Conservation (phyloP, 2,888 invertebrate genomes). For the Ennomos erosarius region DNA sequence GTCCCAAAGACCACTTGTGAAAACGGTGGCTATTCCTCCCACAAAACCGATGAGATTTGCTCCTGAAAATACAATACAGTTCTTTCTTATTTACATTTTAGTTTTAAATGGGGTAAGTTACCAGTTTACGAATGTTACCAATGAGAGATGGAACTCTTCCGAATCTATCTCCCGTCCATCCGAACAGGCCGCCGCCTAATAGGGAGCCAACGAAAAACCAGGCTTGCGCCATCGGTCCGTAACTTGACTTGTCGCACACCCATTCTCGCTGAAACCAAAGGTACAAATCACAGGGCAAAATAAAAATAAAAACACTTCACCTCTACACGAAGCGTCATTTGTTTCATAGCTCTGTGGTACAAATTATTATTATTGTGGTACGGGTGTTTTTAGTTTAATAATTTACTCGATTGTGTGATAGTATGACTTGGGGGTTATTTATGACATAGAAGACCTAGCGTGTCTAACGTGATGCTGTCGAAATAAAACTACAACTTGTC, state of each 20-base stretch:
- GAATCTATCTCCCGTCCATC: slow-evolving; percentile 58
- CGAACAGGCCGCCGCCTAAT: slow-evolving; percentile 56
- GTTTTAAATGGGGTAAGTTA: background rate
- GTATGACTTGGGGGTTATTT: too few relatives aligned
- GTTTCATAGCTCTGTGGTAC: too few relatives aligned
- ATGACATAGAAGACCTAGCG: too few relatives aligned
- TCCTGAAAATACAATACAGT: slow-evolving; percentile 64
- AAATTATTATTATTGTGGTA: too few relatives aligned
- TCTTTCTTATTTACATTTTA: too few relatives aligned
- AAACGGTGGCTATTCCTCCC: slow-evolving; percentile 88
- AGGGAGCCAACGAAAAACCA: slow-evolving; percentile 59
- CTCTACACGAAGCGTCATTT: too few relatives aligned
- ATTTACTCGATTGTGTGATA: too few relatives aligned
- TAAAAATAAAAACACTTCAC: too few relatives aligned
- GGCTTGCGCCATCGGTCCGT: slow-evolving; percentile 57
- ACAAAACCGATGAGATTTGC: slow-evolving; percentile 88
- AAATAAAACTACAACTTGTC: too few relatives aligned
- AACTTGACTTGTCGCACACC: slow-evolving; percentile 58
- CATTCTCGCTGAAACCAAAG: slow-evolving; percentile 57
- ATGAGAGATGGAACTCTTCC: slow-evolving; percentile 63
- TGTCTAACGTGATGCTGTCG: too few relatives aligned
- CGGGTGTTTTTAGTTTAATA: too few relatives aligned
- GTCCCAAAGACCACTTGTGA: slow-evolving; percentile 88
- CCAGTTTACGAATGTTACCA: slow-evolving; percentile 44
- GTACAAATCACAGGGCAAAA: too few relatives aligned